Percentiles rank a stretch among this genome's conserved stretches.
phyloP scores from a whole-genome alignment of 53 echinoderm and acorn worm species.

The Luidia sarsii region DNA sequence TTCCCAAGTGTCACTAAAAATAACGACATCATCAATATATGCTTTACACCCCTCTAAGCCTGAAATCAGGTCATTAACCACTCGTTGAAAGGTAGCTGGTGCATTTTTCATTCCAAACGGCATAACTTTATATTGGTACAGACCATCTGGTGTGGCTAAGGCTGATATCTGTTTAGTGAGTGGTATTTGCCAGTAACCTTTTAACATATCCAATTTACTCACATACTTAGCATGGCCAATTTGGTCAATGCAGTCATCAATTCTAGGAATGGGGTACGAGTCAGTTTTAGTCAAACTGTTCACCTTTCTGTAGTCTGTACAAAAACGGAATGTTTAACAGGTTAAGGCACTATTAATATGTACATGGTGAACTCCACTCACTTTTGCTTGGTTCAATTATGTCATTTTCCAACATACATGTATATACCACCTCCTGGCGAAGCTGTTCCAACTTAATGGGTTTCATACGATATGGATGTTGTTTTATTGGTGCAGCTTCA shows the following conservation, averaged over 20 bases:
- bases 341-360: constrained; percentile 11
- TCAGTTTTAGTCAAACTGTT: constrained; percentile 51
- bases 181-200: constrained; percentile 53
- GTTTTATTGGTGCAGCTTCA: constrained; percentile 56
- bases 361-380: constrained; percentile 40
- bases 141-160: constrained; percentile 35
- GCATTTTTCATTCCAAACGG: constrained; percentile 49
- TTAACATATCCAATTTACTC: constrained; percentile 47
- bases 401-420: constrained; percentile 37
- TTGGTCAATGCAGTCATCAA: constrained; percentile 54
- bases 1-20: constrained; percentile 30
- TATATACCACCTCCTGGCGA: constrained; percentile 11
- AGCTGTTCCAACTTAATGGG: constrained; percentile 44
- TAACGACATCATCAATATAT: constrained; percentile 54
- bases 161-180: constrained; percentile 36
- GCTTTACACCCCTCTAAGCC: background rate
- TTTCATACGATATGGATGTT: constrained; percentile 61
- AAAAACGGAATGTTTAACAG: constrained; percentile 15
- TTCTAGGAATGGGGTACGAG: constrained; percentile 44
- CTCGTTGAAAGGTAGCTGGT: constrained; percentile 33
- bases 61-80: constrained; percentile 17
- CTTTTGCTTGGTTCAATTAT: constrained; percentile 45
- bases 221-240: constrained; percentile 33
- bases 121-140: constrained; percentile 44
- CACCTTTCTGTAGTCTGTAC: constrained; percentile 59